Base-by-base conservation (phyloP, 2,113 vertebrate species). In the Phylloscopus trochilus region DNA sequence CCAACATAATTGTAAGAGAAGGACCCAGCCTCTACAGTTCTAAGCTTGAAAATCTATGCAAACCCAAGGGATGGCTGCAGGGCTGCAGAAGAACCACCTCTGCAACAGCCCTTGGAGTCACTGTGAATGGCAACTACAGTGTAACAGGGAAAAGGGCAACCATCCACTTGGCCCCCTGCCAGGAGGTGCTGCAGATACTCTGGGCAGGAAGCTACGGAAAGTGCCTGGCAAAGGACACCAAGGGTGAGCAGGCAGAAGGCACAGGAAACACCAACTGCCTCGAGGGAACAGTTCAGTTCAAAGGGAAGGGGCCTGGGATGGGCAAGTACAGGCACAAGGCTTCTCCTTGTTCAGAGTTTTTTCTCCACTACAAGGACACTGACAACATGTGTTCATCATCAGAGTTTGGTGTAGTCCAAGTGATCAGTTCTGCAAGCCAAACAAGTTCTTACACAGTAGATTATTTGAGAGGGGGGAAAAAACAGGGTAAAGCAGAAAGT, bases 371-470 rank as follows among this genome's bases (percentile, higher is more conserved):
- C 13, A 5, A 7, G 11, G 19, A 80, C 11, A n/a, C 28, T 28
- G 11, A 56, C 8, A 41, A 51, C 10, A 41, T 3, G 0, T 0
- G 1, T 3, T 44, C 37, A 1, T 13, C 19, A 64, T 7, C 27
- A 64, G 6, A 58, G n/a, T 13, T 44, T 39, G 2, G 2, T 31
- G 3, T 9, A 39, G 30, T 5, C 3, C 6, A 51, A 33, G 26
- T 8, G 10, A 64, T 19, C 17, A 18, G 23, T 39, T 80, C 39
- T 12, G 5, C 31, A 60, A 59, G 13, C 27, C 41, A 47, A 80
- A 33, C 11, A 86, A 35, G 2, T 27, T 79, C 13, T 53, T 53
- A 51, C 3, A 10, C 4, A 64, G 27, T 6, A 2, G 2, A 44
- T 35, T 55, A 24, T 13, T 59, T n/a, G 14, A 44, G 14, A 18